These are phyloP conservation scores for Gisinianus flammeolus DNA, from an alignment of 2,888 invertebrate species.

Conservation along the genomic window DNA sequence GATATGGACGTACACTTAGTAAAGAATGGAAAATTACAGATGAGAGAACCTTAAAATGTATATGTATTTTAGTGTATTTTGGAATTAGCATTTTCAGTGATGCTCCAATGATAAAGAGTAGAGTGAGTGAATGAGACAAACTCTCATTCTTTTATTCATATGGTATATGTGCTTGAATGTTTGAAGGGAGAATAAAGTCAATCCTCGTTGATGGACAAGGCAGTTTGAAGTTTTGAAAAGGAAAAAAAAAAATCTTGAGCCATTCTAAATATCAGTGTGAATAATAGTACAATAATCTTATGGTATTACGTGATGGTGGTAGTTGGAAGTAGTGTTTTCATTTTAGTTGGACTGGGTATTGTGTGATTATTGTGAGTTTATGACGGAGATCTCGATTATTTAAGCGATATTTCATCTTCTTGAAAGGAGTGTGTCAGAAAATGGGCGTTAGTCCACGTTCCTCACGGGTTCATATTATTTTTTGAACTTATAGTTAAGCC, in stretches of 20 bases:
- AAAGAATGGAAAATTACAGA: not conserved
- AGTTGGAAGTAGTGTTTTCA: not conserved
- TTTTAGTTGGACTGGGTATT: not conserved
- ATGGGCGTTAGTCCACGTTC: slow-evolving; percentile 30
- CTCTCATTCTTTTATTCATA: not conserved
- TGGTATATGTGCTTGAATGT: not conserved
- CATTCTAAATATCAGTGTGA: not conserved
- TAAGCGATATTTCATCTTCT: slow-evolving; percentile 39
- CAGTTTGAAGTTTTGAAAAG: slow-evolving; percentile 3
- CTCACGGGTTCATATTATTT: slow-evolving; percentile 26
- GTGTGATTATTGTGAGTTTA: slow-evolving; percentile 20
- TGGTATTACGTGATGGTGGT: slow-evolving; percentile 19
- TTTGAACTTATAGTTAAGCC: slow-evolving; percentile 33
- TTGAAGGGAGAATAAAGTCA: not conserved
- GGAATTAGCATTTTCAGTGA: slow-evolving; percentile 10
- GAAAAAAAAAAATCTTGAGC: not conserved
- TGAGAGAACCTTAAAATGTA: not conserved
- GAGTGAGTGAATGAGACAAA: not conserved
- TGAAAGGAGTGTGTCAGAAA: slow-evolving; percentile 38
- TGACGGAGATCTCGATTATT: slow-evolving; percentile 43
- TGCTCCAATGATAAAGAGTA: not conserved
- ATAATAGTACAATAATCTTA: slow-evolving; percentile 7
- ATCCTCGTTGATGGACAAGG: slow-evolving; percentile 1
- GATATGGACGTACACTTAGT: not conserved
- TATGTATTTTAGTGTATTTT: slow-evolving; percentile 1